phyloP scores from a whole-genome alignment of 2,888 invertebrate genomes.

The Endotricha flammealis region DNA sequence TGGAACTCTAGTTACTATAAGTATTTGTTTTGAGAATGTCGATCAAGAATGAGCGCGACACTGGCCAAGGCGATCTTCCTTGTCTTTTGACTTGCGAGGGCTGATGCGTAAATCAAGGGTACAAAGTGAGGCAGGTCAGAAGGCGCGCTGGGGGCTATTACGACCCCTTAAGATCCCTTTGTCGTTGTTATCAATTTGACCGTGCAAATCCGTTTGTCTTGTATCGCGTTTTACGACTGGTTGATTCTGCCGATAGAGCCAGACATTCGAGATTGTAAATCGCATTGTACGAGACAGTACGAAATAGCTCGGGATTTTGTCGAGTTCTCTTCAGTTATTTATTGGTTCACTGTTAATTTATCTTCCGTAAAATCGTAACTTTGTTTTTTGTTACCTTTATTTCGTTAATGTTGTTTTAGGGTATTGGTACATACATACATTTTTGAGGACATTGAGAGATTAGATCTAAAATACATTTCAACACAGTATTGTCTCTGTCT shows the following conservation, averaged over 20 bases:
- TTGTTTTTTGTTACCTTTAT: neutral
- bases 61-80: too few species aligned
- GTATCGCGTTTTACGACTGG: conserved; percentile 29
- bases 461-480: too few species aligned
- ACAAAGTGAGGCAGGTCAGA: conserved; percentile 1
- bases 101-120: conserved; percentile 15
- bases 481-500: too few species aligned
- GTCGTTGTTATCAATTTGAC: conserved; percentile 38
- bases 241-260: conserved; percentile 16
- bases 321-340: conserved; percentile 7
- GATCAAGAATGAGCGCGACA: too few species aligned
- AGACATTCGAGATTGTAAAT: conserved; percentile 25
- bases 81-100: too few species aligned
- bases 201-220: conserved; percentile 42
- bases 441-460: too few species aligned
- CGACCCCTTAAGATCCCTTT: conserved; percentile 15
- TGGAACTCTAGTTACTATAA: too few species aligned
- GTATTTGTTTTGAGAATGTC: too few species aligned
- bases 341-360: conserved; percentile 9
- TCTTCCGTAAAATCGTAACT: neutral
- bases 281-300: conserved; percentile 24
- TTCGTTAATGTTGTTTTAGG: too few species aligned
- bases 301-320: conserved; percentile 10
- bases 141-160: conserved; percentile 7
- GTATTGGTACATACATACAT: too few species aligned